A percentile compares a stretch with the other conserved stretches of the same genome.
Conservation (phyloP, 2,888 invertebrate genomes). For the Polyommatus iphigenia region DNA sequence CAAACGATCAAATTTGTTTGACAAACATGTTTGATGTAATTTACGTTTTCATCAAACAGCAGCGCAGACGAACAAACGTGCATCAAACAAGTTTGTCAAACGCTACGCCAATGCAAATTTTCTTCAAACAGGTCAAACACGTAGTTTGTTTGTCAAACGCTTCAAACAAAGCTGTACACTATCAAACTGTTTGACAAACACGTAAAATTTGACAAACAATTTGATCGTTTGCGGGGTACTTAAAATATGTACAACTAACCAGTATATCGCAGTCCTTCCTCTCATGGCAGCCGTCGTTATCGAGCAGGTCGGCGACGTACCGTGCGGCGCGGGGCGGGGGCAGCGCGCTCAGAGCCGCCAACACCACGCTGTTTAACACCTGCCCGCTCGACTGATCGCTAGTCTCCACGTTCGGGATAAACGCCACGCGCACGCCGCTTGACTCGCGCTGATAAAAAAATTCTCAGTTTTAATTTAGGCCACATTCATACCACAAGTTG, state of each 20-base stretch:
- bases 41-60: too few relatives aligned
- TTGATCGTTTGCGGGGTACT: too few relatives aligned
- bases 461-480: background rate
- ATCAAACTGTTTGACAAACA: too few relatives aligned
- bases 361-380: constrained; percentile 84
- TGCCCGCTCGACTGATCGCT: constrained; percentile 62
- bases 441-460: constrained; percentile 76
- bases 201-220: too few relatives aligned
- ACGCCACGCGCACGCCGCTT: constrained; percentile 84
- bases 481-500: background rate
- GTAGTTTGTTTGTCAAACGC: too few relatives aligned
- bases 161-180: too few relatives aligned
- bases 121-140: too few relatives aligned
- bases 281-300: constrained; percentile 77
- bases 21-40: too few relatives aligned
- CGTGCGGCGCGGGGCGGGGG: constrained; percentile 80
- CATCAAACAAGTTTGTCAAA: too few relatives aligned
- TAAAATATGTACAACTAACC: constrained; percentile 56
- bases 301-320: constrained; percentile 80
- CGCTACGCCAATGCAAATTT: too few relatives aligned
- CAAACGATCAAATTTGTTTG: too few relatives aligned
- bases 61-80: too few relatives aligned
- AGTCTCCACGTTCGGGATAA: constrained; percentile 84
- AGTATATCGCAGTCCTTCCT: constrained; percentile 79
- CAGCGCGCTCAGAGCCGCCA: constrained; percentile 83